Evolutionary conservation across 2,113 vertebrate genomes (phyloP).

Genomic region (Bos indicus): DNA sequence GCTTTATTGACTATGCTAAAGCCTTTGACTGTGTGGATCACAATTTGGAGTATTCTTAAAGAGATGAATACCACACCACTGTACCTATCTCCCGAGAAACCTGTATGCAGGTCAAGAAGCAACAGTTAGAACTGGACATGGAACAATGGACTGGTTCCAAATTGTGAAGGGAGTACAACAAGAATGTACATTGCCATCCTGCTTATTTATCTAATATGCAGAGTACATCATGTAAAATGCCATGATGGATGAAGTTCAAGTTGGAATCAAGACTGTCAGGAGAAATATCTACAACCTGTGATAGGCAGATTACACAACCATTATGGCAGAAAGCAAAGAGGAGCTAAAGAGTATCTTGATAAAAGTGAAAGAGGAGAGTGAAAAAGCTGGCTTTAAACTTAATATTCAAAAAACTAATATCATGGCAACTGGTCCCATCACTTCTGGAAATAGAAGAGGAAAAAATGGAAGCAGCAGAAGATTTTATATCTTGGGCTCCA

Average conservation of each 20-base stretch:
- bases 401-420: background rate
- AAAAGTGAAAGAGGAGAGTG: background rate
- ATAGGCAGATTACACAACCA: accelerated
- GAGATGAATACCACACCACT: background rate
- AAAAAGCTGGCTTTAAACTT: background rate
- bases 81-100: background rate
- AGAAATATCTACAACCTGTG: background rate
- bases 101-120: background rate
- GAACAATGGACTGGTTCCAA: background rate
- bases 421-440: background rate
- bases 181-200: background rate
- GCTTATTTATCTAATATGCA: background rate
- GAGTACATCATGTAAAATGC: background rate
- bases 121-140: background rate
- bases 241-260: background rate
- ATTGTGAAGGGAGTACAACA: background rate
- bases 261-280: background rate
- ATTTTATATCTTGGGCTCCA: background rate
- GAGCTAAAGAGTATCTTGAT: background rate
- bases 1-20: background rate
- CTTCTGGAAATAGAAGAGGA: background rate
- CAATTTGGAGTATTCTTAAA: background rate
- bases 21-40: background rate
- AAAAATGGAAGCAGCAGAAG: background rate
- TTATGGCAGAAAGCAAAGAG: background rate